Evolutionary conservation across 2,113 vertebrate species (phyloP).

Genomic region (Puffinus mauretanicus): DNA sequence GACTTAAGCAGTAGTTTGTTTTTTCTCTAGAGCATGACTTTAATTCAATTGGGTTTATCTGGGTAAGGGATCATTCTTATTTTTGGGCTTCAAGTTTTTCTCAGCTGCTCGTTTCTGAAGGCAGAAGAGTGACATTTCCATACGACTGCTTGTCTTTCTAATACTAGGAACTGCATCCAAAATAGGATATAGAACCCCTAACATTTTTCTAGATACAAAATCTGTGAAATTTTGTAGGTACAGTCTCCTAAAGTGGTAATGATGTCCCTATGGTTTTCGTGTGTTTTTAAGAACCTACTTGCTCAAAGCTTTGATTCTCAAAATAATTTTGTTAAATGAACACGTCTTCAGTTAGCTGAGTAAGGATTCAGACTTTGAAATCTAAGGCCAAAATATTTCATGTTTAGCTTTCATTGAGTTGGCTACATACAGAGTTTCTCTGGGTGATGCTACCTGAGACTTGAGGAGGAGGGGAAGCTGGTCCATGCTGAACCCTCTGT

Average conservation of each 20-base stretch:
- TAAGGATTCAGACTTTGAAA: background rate
- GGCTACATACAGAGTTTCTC: background rate
- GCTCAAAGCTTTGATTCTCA: background rate
- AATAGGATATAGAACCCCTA: background rate
- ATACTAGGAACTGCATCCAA: background rate
- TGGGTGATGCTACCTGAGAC: background rate
- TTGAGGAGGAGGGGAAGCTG: background rate
- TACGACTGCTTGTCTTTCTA: background rate
- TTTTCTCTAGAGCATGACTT: background rate
- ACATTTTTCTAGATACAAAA: background rate
- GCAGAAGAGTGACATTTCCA: background rate
- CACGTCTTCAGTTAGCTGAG: background rate
- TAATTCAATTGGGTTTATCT: background rate
- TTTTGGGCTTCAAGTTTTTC: background rate
- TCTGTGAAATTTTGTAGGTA: background rate
- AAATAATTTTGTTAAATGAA: background rate
- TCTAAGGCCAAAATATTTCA: background rate
- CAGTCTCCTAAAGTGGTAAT: background rate
- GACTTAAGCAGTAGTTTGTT: background rate
- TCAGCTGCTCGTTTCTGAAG: background rate
- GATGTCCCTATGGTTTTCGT: accelerated
- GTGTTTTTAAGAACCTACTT: background rate
- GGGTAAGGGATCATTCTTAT: background rate
- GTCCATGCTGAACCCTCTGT: background rate
- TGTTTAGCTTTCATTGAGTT: background rate